Percentiles rank a stretch among this genome's conserved stretches.
These are phyloP conservation scores for Cylloceria caligata DNA, from an alignment of 2,888 invertebrate genomes.

Conservation along the genomic window DNA sequence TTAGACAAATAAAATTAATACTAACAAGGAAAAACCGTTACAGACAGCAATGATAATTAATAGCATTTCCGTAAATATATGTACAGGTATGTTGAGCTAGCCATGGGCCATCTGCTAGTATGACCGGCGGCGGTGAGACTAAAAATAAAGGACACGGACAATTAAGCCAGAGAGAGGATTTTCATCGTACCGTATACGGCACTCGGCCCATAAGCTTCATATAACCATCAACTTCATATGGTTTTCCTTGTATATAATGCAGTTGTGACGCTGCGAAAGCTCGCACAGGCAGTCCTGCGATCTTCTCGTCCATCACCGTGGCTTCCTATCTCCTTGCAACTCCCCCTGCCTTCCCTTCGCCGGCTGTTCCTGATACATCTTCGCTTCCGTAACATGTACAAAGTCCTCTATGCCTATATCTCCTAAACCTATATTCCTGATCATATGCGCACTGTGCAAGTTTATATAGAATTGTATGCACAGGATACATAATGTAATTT, in stretches of 20 bases:
- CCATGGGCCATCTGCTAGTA: constrained; percentile 36
- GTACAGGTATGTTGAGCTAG: not conserved
- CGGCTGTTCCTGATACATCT: not conserved
- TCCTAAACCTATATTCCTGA: too few relatives aligned
- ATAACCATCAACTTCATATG: constrained; percentile 35
- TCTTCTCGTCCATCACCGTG: constrained; percentile 48
- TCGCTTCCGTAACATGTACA: constrained; percentile 7
- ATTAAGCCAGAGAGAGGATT: constrained; percentile 52
- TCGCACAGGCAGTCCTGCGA: constrained; percentile 21
- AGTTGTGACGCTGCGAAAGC: constrained; percentile 28
- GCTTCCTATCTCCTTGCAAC: constrained; percentile 40
- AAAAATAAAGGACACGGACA: constrained; percentile 50
- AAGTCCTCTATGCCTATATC: not conserved
- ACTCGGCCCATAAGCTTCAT: constrained; percentile 36
- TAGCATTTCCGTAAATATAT: constrained; percentile 1
- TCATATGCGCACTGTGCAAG: not conserved
- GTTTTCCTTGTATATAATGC: constrained; percentile 37
- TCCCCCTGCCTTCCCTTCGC: not conserved
- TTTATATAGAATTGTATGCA: not conserved
- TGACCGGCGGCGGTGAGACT: constrained; percentile 34
- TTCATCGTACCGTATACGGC: constrained; percentile 16
- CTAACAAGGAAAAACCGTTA: not conserved
- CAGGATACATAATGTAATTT: too few relatives aligned
- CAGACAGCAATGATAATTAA: not conserved
- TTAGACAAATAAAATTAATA: not conserved